Evolutionary conservation across 2,797 vertebrate genomes (phyloP).

Genomic region (Mallotus villosus): DNA sequence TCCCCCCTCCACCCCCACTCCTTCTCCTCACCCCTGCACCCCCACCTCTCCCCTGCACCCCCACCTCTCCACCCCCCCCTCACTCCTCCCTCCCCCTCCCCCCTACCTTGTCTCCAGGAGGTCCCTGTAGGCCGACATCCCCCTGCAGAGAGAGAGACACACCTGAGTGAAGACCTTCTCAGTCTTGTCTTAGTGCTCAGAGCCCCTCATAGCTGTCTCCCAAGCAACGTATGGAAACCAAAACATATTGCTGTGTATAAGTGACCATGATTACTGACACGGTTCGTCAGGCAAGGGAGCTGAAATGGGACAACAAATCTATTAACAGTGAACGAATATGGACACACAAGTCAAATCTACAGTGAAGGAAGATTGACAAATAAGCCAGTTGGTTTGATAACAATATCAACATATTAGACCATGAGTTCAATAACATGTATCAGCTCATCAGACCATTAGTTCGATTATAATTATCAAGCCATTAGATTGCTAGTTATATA

Average conservation of each 20-base stretch:
- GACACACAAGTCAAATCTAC: background rate
- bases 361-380: background rate
- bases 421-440: slow-evolving; percentile 1
- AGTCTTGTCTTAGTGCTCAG: too few relatives aligned
- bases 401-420: slow-evolving; percentile 10
- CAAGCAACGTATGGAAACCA: too few relatives aligned
- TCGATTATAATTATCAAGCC: too few relatives aligned
- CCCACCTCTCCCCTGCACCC: too few relatives aligned
- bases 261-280: slow-evolving; percentile 40
- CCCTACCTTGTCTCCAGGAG: slow-evolving; percentile 62
- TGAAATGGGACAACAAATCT: too few relatives aligned
- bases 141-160: slow-evolving; percentile 61
- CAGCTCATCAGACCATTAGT: background rate
- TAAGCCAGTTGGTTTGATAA: background rate
- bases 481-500: too few relatives aligned
- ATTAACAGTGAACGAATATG: background rate
- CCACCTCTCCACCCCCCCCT: too few relatives aligned
- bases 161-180: slow-evolving; percentile 30
- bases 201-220: too few relatives aligned
- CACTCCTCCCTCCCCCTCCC: background rate
- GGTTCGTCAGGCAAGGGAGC: slow-evolving; percentile 6
- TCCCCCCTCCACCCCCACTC: too few relatives aligned
- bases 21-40: too few relatives aligned
- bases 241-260: too few relatives aligned
- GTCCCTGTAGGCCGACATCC: slow-evolving; percentile 53